Conservation (phyloP, 2,113 vertebrate genomes). For the Hemichromis elongatus region DNA sequence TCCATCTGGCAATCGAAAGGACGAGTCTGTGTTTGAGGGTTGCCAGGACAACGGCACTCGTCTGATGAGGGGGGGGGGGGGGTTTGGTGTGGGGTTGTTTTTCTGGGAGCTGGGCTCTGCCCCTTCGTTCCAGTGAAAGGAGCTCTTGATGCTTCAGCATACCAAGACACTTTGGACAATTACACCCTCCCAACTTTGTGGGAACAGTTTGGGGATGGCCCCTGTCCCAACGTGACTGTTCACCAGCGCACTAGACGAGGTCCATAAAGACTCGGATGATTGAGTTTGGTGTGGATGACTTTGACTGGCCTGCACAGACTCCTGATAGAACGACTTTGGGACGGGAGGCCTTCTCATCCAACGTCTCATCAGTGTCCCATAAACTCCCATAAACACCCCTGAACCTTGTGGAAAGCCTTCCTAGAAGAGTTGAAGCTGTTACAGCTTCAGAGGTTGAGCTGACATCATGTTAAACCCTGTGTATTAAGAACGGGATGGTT, state of each 20-base stretch:
- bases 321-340: neutral
- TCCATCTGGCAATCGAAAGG: neutral
- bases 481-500: rapidly evolving
- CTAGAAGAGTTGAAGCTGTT: neutral
- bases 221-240: rapidly evolving
- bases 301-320: neutral
- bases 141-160: neutral
- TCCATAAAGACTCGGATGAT: neutral
- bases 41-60: neutral
- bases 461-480: neutral
- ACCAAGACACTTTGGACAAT: neutral
- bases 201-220: neutral
- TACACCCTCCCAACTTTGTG: neutral
- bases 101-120: neutral
- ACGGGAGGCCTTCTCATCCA: no score
- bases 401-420: rapidly evolving
- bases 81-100: neutral
- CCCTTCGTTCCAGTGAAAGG: neutral
- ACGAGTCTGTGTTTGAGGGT: rapidly evolving
- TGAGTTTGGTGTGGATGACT: neutral
- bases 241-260: neutral
- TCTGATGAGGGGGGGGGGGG: neutral
- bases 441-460: neutral
- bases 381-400: rapidly evolving
- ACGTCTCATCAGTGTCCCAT: no score